Percentiles rank a stretch among this genome's conserved stretches.
Evolutionary conservation across 23 tunicate genomes (phyloP).

Genomic region (Phallusia fumigata): DNA sequence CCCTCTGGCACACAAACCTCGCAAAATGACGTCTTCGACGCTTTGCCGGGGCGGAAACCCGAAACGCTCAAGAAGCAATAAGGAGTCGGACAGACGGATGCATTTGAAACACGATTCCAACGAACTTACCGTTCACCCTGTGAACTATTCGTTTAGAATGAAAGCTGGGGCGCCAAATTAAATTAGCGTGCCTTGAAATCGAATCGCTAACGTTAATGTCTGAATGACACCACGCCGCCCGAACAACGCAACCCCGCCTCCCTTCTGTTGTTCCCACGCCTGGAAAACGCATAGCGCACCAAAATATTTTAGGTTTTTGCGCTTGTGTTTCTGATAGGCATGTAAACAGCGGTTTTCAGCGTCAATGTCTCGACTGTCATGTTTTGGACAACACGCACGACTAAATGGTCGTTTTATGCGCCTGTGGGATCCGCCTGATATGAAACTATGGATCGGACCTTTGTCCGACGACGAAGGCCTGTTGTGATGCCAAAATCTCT

Average conservation of each 20-base stretch:
- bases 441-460: too few species aligned
- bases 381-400: too few species aligned
- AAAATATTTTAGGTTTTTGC: background rate
- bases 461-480: too few species aligned
- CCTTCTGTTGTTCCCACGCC: background rate
- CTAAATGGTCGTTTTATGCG: too few species aligned
- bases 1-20: too few species aligned
- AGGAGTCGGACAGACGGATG: background rate
- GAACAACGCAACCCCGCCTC: background rate
- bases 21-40: too few species aligned
- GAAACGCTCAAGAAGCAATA: background rate
- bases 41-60: background rate
- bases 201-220: background rate
- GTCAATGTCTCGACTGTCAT: too few species aligned
- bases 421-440: too few species aligned
- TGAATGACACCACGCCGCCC: background rate
- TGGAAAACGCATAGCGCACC: background rate
- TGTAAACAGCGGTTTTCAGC: too few species aligned
- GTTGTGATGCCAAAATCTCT: too few species aligned
- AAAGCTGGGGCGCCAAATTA: background rate
- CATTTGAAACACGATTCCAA: conserved; percentile 4
- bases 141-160: background rate
- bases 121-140: background rate
- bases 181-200: background rate
- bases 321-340: too few species aligned